Evolutionary conservation across 2,888 invertebrate genomes (phyloP), one percentile per base, ranked within the genome.

Genomic region (Stegana nigrithorax): DNA sequence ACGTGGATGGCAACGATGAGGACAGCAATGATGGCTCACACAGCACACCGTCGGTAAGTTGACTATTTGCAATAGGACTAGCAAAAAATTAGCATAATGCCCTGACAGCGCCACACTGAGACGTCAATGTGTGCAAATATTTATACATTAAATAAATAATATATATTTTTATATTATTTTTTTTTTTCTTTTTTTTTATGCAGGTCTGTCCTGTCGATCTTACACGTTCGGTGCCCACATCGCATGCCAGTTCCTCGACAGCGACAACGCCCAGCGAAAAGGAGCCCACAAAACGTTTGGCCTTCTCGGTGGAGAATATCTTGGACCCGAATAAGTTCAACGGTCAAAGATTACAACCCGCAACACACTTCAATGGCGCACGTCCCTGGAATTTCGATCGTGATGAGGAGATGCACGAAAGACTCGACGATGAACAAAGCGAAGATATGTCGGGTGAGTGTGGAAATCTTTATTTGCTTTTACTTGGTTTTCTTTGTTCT

Each of bases 241-340:
- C 72, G 7, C 78, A 67, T 53, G 66, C 69, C 19, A 75, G 60
- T 21, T 75, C 79, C n/a, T 78, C 82, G 12, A 72, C 81, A 21
- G 77, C 83, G 39, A 84, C 81, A 63, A 78, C 80, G 0, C 71
- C 79, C 2, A 79, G 81, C 59, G 85, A 86, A 58, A 82, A 85
- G 19, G 86, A 85, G 63, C 73, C 85, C 21, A 81, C 83, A 23
- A 85, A 85, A 67, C 91, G 89, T 71, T 89, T 95, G 68, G 93
- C 95, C 17, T 95, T 95, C 86, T 94, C 94, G 4, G 95, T 95
- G 21, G 95, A 95, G 87, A 95, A 95, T 81, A 95, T 95, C 69
- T 86, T 95, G 71, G 95, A 95, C 85, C 95, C 95, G 3, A 95
- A 91, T 76, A 95, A 95, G 87, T 95, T 95, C 84, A 95, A 94